phyloP scores from a whole-genome alignment of 2,797 vertebrate species.

The Erpetoichthys calabaricus region DNA sequence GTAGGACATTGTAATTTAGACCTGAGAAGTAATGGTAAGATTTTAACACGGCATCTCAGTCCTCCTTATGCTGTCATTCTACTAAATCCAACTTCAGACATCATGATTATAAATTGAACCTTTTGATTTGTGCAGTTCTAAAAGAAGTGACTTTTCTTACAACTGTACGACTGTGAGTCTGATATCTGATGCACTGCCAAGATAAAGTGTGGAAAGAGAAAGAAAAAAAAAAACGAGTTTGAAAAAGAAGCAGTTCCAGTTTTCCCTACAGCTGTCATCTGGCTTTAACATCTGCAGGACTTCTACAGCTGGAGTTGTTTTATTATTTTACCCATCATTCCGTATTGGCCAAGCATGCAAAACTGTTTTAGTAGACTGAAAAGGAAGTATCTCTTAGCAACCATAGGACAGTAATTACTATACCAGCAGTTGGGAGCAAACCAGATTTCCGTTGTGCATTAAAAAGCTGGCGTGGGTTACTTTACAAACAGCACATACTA shows the following conservation, averaged over 20 bases:
- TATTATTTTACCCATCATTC: conserved; percentile 75
- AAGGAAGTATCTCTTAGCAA: conserved; percentile 85
- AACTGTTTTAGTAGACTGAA: conserved; percentile 55
- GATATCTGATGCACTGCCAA: no score
- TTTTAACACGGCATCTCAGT: no score
- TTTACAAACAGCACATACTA: conserved; percentile 68
- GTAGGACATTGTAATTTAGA: no score
- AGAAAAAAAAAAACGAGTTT: conserved; percentile 35
- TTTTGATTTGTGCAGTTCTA: no score
- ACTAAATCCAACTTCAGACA: no score
- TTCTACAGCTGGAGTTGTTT: conserved; percentile 80
- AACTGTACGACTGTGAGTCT: no score
- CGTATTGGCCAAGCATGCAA: conserved; percentile 53
- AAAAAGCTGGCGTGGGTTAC: conserved; percentile 73
- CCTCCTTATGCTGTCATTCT: no score
- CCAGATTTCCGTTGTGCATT: conserved; percentile 82
- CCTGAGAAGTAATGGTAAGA: no score
- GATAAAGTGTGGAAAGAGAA: conserved; percentile 5
- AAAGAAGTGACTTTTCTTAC: no score
- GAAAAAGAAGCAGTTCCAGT: conserved; percentile 72
- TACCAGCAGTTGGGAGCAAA: conserved; percentile 80
- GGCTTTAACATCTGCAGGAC: conserved; percentile 71
- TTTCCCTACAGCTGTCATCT: conserved; percentile 75
- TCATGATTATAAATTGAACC: no score
- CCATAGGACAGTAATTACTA: conserved; percentile 86